A percentile compares a stretch with the other conserved stretches of the same genome.
Evolutionary conservation across 2,888 invertebrate species (phyloP).

Genomic region (Pristionchus maxplancki): DNA sequence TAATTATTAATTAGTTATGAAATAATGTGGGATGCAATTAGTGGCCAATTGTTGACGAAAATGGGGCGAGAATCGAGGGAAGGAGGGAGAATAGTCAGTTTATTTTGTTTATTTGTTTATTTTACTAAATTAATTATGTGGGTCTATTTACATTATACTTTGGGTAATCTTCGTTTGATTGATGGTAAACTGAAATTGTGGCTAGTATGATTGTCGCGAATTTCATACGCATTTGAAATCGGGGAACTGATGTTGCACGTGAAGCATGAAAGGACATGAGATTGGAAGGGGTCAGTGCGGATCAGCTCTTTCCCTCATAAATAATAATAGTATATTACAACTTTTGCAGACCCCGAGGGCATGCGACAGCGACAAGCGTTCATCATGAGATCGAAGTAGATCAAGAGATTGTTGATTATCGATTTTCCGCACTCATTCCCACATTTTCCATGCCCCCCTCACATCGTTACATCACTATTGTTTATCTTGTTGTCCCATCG

Average conservation of each 20-base stretch:
- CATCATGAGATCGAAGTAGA: slow-evolving; percentile 23
- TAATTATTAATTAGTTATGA: background rate
- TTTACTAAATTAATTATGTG: background rate
- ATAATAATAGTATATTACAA: background rate
- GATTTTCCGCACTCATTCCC: background rate
- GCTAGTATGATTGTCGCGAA: background rate
- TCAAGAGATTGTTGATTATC: background rate
- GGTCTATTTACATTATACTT: background rate
- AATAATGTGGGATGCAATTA: no score
- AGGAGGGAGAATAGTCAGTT: slow-evolving; percentile 9
- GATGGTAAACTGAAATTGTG: background rate
- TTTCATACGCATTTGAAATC: background rate
- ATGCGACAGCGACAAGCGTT: slow-evolving; percentile 45
- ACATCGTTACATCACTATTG: background rate
- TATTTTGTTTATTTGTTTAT: background rate
- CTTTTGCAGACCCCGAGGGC: slow-evolving; percentile 38
- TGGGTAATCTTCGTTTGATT: no score
- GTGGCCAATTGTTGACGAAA: no score
- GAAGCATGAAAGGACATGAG: background rate
- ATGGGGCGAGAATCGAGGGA: background rate
- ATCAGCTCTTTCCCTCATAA: background rate
- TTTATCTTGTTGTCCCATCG: slow-evolving; percentile 1
- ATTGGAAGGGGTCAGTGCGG: background rate
- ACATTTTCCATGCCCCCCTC: background rate
- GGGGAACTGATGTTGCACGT: background rate